Evolutionary conservation across 2,797 vertebrate species (phyloP), one percentile per base, ranked within the genome.

Genomic region (Sebastolobus altivelis): DNA sequence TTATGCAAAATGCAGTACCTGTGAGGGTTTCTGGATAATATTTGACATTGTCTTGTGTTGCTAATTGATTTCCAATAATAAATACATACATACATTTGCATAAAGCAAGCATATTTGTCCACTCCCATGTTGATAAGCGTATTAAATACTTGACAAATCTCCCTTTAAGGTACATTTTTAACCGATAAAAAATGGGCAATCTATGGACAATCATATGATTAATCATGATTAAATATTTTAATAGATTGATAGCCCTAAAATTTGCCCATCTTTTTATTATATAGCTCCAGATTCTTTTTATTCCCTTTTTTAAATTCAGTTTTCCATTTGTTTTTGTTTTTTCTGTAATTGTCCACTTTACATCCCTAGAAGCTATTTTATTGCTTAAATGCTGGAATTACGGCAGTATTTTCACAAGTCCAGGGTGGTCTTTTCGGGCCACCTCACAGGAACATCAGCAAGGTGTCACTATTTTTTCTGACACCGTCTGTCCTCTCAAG

Each of bases 401-500:
- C 8, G n/a, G 40, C 33, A 63, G 40, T 35, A 20, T 79, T 65
- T 82, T 81, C 31, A 76, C 63, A 75, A 18, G 71, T 77, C 35
- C 12, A 25, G 16, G 71, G 68, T 82, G 87, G 82, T 88, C 77
- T 75, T 69, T 85, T 55, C 2, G 13, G 80, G 43, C 62, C 68
- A 72, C 77, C 89, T 90, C 70, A 89, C 83, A 79, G 65, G 65
- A 87, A 55, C 74, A 81, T 85, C 68, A 77, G 74, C 49, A 58
- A 75, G 37, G 66, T 84, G 81, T 76, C 75, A 49, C 65, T 22
- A n/a, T 72, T 85, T 87, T 82, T 68, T 68, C 70, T 69, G 46
- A 80, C 83, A 80, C 33, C 8, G 4, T 43, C 69, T 76, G 80
- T 82, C 71, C 80, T 89, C 79, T 90, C 69, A 93, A 92, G 87